Conservation (phyloP, 2,797 vertebrate genomes). For the Clarias laeviceps region DNA sequence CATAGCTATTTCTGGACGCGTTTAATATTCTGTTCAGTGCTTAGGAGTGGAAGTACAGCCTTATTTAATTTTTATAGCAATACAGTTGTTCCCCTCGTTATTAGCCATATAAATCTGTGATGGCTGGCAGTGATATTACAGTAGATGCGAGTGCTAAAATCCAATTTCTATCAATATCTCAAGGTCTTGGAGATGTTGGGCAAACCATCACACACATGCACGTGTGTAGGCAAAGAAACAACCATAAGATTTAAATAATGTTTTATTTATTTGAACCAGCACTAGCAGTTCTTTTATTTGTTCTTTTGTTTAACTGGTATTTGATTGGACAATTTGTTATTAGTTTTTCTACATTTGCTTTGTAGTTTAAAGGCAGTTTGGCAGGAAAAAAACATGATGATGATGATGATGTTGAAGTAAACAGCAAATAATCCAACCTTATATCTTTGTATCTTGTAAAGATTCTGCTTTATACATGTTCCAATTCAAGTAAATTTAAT, state of each 20-base stretch:
- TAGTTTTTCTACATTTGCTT: background rate
- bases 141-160: background rate
- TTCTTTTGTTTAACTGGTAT: background rate
- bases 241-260: background rate
- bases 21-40: slow-evolving; percentile 9
- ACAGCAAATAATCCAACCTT: background rate
- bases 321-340: background rate
- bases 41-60: background rate
- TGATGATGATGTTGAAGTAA: background rate
- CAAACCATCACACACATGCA: background rate
- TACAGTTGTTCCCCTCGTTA: slow-evolving; percentile 9
- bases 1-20: background rate
- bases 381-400: too few species aligned
- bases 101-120: slow-evolving; percentile 25
- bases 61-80: slow-evolving; percentile 16
- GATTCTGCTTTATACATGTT: background rate
- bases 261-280: background rate
- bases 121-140: background rate
- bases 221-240: background rate
- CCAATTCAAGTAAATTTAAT: background rate
- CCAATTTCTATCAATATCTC: background rate
- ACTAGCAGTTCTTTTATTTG: background rate
- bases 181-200: background rate
- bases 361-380: background rate
- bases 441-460: background rate